phyloP scores from a whole-genome alignment of 2,888 invertebrate genomes.

The Desoria tigrina region DNA sequence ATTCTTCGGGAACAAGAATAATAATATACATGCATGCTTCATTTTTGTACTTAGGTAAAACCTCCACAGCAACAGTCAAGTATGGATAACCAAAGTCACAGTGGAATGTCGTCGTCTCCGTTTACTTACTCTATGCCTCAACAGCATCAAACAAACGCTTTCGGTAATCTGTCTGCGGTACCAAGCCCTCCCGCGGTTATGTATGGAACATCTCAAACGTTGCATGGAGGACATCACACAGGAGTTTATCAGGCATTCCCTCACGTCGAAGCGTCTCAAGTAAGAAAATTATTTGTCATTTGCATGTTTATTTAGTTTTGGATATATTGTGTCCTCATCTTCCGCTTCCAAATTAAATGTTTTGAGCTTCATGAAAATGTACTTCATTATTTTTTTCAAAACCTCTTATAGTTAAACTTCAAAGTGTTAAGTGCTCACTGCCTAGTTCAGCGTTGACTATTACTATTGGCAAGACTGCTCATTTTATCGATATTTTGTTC shows the following conservation, averaged over 20 bases:
- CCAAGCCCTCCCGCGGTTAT: conserved; percentile 45
- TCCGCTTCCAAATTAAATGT: neutral
- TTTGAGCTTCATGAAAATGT: no score
- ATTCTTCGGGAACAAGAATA: neutral
- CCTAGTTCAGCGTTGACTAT: no score
- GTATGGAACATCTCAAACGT: conserved; percentile 41
- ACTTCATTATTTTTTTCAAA: no score
- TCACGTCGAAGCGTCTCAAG: conserved; percentile 40
- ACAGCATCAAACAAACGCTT: conserved; percentile 39
- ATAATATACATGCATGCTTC: neutral
- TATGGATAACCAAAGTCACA: conserved; percentile 43
- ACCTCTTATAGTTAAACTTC: no score
- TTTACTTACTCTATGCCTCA: conserved; percentile 42
- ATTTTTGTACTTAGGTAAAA: conserved; percentile 3
- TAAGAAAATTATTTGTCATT: no score
- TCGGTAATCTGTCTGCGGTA: conserved; percentile 42
- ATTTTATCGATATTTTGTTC: no score
- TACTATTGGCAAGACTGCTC: no score
- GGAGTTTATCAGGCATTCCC: conserved; percentile 46
- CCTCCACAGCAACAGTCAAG: conserved; percentile 33
- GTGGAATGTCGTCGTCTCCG: conserved; percentile 41
- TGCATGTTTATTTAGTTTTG: no score
- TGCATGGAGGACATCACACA: no score
- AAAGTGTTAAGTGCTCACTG: no score
- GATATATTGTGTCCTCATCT: no score